phyloP scores from a whole-genome alignment of 2,888 invertebrate species.

The Selenia dentaria region DNA sequence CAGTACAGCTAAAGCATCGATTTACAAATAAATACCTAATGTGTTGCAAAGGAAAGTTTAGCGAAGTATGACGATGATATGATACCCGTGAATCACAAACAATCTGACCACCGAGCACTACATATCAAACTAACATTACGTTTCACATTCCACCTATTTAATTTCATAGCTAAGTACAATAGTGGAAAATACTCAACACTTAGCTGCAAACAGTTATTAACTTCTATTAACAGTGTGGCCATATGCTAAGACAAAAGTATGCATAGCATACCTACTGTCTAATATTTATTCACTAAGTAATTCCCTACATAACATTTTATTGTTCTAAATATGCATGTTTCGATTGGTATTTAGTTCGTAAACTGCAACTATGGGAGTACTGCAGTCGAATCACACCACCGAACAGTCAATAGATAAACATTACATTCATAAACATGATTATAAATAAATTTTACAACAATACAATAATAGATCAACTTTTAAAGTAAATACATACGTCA shows the following conservation, averaged over 20 bases:
- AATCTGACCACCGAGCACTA: constrained; percentile 9
- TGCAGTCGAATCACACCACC: constrained; percentile 66
- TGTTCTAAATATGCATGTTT: constrained; percentile 33
- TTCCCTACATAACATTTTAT: constrained; percentile 35
- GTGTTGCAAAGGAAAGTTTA: constrained; percentile 42
- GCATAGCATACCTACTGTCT: constrained; percentile 52
- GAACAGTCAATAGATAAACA: constrained; percentile 51
- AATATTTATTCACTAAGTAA: constrained; percentile 33
- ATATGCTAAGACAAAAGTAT: constrained; percentile 47
- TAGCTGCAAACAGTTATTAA: constrained; percentile 40
- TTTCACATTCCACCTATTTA: constrained; percentile 36
- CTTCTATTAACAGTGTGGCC: constrained; percentile 29
- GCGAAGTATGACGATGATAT: constrained; percentile 38
- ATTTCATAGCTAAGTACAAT: constrained; percentile 45
- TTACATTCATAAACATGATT: constrained; percentile 6
- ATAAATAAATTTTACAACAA: constrained; percentile 10
- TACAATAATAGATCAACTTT: constrained; percentile 11
- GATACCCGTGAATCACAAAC: constrained; percentile 14
- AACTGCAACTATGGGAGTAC: constrained; percentile 45
- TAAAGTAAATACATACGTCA: constrained; percentile 27
- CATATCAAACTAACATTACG: constrained; percentile 34
- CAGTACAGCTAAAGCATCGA: constrained; percentile 54
- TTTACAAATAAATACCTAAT: constrained; percentile 44
- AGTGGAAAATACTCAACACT: constrained; percentile 42
- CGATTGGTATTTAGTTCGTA: constrained; percentile 37